Evolutionary conservation across 53 echinoderm and acorn worm species (phyloP).

Genomic region (Crossaster papposus): DNA sequence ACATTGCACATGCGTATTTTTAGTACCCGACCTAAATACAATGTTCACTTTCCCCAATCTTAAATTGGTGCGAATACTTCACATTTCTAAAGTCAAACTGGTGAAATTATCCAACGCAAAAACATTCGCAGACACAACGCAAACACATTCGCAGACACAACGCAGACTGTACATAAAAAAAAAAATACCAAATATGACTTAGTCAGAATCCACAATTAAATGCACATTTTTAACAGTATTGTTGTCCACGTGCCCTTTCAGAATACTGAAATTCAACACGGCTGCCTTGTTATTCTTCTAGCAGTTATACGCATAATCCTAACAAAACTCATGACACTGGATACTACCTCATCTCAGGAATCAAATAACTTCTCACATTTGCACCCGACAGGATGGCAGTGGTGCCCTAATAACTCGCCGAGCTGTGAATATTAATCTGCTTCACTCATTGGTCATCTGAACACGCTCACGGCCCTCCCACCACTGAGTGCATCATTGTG

Average conservation of each 20-base stretch:
- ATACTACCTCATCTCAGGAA: not conserved
- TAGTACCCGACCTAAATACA: not conserved
- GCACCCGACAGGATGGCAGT: not conserved
- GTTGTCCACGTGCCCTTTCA: no score
- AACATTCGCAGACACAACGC: no score
- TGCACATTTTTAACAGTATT: no score
- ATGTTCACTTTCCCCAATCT: not conserved
- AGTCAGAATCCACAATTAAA: no score
- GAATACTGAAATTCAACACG: not conserved
- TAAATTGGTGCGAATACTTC: not conserved
- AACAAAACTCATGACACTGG: not conserved
- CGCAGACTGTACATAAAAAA: no score
- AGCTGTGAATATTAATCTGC: slow-evolving; percentile 8
- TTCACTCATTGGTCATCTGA: not conserved
- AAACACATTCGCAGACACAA: no score
- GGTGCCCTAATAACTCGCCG: not conserved
- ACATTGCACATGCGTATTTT: not conserved
- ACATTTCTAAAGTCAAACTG: no score
- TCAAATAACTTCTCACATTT: not conserved
- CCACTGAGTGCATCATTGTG: not conserved
- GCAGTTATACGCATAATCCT: not conserved
- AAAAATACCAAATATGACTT: no score
- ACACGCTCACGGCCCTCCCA: not conserved
- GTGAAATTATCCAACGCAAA: no score
- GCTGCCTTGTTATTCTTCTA: not conserved